Evolutionary conservation across 23 tunicate genomes (phyloP).

Genomic region (Trididemnum clinides): DNA sequence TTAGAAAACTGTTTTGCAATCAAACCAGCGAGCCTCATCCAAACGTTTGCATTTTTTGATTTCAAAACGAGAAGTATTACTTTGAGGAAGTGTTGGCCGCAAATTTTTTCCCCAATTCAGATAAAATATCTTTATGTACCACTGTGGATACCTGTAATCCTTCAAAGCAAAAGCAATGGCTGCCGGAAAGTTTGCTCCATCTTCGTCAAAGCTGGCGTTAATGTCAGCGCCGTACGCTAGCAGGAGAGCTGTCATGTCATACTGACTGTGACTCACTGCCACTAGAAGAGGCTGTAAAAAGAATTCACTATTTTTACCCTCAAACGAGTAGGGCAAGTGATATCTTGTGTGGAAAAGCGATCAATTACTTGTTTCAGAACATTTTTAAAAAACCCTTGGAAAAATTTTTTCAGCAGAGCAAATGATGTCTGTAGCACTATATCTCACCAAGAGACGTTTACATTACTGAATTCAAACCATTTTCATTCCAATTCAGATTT

Average conservation of each 20-base stretch:
- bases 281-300: slow-evolving; percentile 71
- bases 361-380: too few relatives aligned
- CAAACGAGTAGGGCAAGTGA: too few relatives aligned
- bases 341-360: too few relatives aligned
- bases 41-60: too few relatives aligned
- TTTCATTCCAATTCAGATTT: too few relatives aligned
- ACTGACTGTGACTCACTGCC: slow-evolving; percentile 82
- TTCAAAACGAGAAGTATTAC: background rate
- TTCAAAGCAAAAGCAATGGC: slow-evolving; percentile 73
- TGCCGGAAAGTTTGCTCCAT: slow-evolving; percentile 67
- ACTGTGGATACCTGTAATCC: slow-evolving; percentile 88
- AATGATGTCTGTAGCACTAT: too few relatives aligned
- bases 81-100: too few relatives aligned
- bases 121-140: background rate
- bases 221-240: slow-evolving; percentile 72
- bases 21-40: too few relatives aligned
- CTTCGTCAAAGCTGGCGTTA: slow-evolving; percentile 78
- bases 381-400: too few relatives aligned
- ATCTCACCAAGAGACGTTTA: background rate
- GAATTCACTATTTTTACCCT: background rate
- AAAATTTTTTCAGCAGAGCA: too few relatives aligned
- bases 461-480: background rate
- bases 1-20: too few relatives aligned
- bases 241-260: slow-evolving; percentile 71
- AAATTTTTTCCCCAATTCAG: too few relatives aligned